Conservation (phyloP, 2,888 invertebrate genomes). For the Hylaea fasciaria region DNA sequence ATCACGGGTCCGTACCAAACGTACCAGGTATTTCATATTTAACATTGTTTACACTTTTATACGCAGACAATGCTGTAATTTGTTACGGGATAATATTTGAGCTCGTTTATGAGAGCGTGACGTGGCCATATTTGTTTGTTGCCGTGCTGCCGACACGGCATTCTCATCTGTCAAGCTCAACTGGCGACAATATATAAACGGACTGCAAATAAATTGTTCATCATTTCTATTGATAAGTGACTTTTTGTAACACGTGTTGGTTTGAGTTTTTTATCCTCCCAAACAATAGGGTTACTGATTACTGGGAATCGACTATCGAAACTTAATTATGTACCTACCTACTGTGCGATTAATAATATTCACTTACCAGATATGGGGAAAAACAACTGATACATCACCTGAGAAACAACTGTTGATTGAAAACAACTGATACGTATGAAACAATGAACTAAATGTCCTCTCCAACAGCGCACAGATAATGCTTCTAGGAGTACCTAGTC, state of each 20-base stretch:
- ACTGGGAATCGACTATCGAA: no score
- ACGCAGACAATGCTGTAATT: conserved; percentile 69
- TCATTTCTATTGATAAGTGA: conserved; percentile 77
- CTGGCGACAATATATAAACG: conserved; percentile 74
- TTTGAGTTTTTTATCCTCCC: conserved; percentile 1
- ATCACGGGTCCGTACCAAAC: background rate
- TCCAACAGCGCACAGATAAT: no score
- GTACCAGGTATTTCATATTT: conserved; percentile 49
- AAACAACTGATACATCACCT: no score
- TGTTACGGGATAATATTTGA: conserved; percentile 79
- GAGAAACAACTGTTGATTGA: no score
- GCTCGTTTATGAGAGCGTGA: conserved; percentile 78
- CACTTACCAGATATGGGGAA: no score
- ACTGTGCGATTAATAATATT: no score
- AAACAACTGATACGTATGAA: no score
- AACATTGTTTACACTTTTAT: conserved; percentile 63
- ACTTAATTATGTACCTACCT: no score
- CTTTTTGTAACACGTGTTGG: conserved; percentile 11
- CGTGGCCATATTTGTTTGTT: conserved; percentile 78
- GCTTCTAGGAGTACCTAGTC: no score
- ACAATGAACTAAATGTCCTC: no score
- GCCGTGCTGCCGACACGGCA: conserved; percentile 57
- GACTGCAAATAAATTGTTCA: conserved; percentile 71
- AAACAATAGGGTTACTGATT: no score
- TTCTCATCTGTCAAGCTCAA: conserved; percentile 80